Percentiles rank a stretch among this genome's conserved stretches.
phyloP scores from a whole-genome alignment of 2,797 vertebrate species.

The Botia almorhae region DNA sequence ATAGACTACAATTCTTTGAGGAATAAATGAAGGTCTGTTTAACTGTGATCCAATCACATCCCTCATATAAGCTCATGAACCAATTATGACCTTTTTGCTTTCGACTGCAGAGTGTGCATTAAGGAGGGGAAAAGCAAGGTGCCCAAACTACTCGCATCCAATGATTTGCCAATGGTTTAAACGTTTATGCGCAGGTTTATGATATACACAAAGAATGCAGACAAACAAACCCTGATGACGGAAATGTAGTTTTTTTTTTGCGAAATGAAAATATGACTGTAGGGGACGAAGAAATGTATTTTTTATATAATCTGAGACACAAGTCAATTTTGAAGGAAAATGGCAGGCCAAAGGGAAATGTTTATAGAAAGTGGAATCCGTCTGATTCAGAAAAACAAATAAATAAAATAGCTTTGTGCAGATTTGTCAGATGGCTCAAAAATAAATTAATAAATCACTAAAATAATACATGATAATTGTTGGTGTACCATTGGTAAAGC shows the following conservation, averaged over 20 bases:
- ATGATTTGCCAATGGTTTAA: neutral
- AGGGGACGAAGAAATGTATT: neutral
- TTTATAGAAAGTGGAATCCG: neutral
- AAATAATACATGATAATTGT: neutral
- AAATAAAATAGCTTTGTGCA: neutral
- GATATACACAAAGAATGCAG: neutral
- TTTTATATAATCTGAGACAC: neutral
- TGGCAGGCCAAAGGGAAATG: neutral
- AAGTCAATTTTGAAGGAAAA: neutral
- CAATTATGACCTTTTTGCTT: slow-evolving; percentile 58
- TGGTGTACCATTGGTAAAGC: neutral
- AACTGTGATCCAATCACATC: neutral
- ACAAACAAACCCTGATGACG: neutral
- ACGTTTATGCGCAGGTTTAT: neutral
- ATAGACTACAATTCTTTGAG: slow-evolving; percentile 1
- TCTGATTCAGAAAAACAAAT: neutral
- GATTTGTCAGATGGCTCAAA: neutral
- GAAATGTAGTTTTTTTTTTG: neutral
- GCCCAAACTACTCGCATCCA: neutral
- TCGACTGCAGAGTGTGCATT: slow-evolving; percentile 67
- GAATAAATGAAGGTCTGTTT: slow-evolving; percentile 61
- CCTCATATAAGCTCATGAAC: slow-evolving; percentile 43
- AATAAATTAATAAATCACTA: neutral
- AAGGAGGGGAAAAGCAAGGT: slow-evolving; percentile 40
- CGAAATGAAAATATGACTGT: neutral